Base-by-base conservation (phyloP, 2,113 vertebrate species). In the Onychostoma macrolepis region DNA sequence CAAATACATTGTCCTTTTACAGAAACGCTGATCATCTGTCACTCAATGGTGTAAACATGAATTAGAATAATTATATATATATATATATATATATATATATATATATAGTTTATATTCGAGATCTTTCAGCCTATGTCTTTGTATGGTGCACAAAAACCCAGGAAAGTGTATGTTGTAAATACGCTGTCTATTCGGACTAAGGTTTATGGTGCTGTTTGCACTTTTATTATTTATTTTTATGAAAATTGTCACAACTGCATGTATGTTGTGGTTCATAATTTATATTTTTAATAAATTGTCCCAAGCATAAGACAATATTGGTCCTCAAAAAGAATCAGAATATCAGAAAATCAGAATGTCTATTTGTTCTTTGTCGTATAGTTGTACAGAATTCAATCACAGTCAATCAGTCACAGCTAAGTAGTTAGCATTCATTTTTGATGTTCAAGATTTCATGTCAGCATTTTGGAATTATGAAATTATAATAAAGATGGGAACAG, bases 1-100 rank as follows among this genome's bases (percentile, higher is more conserved):
- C 17, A 36, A 58, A 80, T 58, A 80, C 13, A 38, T 41, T 88
- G 75, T 38, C n/a, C 11, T 36, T 26, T 77, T 83, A 65, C 9
- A 48, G 30, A 28, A 74, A 28, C 26, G 26, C 28, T 69, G 69
- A 84, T 74, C 24, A 38, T 84, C 21, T 38, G 13, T 82, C 69
- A 72, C 33, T 72, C 28, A 36, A 4, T 13, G 26, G n/a, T 65
- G 61, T 65, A 26, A 65, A 65, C 61, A 13, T 28, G 26, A 8
- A 65, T 65, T 63, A 1, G 58, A 63, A 5, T 5, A 63, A n/a
- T n/a, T 26, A 63, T 58, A 24, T 26, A 53, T 15, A 48, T 48
- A 48, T 48, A 48, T 48, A 48, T 45, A 45, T 13, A 48, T 13
- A 48, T 13, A 48, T 13, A 48, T 13, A 48, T 12, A 45, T 12